Percentiles rank a stretch among this genome's conserved stretches.
Evolutionary conservation across 2,797 vertebrate genomes (phyloP).

Genomic region (Cichlasoma orientale): DNA sequence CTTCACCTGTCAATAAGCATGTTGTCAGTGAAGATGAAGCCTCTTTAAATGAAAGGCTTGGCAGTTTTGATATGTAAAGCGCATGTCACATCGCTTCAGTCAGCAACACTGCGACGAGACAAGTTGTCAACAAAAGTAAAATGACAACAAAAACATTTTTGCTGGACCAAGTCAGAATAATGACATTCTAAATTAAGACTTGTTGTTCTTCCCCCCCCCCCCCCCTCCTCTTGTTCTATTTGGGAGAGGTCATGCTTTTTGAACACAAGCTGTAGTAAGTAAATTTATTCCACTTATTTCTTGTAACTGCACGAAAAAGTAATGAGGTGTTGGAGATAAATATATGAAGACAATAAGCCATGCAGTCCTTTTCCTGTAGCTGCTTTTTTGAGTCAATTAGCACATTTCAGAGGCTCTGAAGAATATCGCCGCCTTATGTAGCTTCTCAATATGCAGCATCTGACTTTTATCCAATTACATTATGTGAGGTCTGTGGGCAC

Average conservation of each 20-base stretch:
- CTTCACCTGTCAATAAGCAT: slow-evolving; percentile 77
- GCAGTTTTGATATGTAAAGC: slow-evolving; percentile 76
- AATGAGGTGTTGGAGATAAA: slow-evolving; percentile 77
- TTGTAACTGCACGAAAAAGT: slow-evolving; percentile 73
- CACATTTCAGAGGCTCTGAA: slow-evolving; percentile 59
- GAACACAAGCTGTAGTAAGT: slow-evolving; percentile 71
- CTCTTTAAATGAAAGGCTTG: slow-evolving; percentile 60
- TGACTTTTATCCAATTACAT: slow-evolving; percentile 75
- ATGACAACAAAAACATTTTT: slow-evolving; percentile 77
- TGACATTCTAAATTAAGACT: slow-evolving; percentile 70
- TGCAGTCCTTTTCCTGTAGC: slow-evolving; percentile 53
- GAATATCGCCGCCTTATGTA: slow-evolving; percentile 57
- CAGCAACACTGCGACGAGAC: slow-evolving; percentile 58
- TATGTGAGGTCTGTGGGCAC: slow-evolving; percentile 69
- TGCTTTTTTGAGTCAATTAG: slow-evolving; percentile 75
- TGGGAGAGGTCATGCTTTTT: slow-evolving; percentile 76
- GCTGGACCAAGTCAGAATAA: slow-evolving; percentile 75
- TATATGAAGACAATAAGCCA: slow-evolving; percentile 70
- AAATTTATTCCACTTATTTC: slow-evolving; percentile 78
- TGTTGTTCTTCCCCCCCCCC: background rate
- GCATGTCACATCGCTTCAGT: slow-evolving; percentile 65
- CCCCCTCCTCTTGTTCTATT: slow-evolving; percentile 51
- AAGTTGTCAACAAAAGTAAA: slow-evolving; percentile 72
- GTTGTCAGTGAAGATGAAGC: slow-evolving; percentile 62
- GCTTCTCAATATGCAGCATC: slow-evolving; percentile 69